Conservation (phyloP, 2,797 vertebrate species). For the Rhinophrynus dorsalis region DNA sequence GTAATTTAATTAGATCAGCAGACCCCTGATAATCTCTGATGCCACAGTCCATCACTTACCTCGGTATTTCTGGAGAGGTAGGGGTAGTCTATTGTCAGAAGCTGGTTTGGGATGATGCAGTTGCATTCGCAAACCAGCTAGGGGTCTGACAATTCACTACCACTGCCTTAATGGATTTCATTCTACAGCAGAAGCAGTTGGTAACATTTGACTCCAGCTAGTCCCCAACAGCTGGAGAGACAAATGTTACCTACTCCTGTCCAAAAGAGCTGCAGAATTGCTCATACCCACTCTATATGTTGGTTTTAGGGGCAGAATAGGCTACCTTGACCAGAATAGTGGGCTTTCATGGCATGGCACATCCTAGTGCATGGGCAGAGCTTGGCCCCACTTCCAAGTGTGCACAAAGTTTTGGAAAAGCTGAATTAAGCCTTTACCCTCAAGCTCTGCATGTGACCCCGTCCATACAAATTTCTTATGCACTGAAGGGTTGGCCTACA, state of each 20-base stretch:
- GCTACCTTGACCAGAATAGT: neutral
- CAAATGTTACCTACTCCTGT: neutral
- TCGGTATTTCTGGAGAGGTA: too few species aligned
- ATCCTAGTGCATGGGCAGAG: neutral
- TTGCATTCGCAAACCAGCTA: too few species aligned
- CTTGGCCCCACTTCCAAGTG: neutral
- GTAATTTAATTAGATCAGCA: too few species aligned
- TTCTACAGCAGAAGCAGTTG: neutral
- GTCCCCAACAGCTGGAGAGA: neutral
- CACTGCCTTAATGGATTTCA: too few species aligned
- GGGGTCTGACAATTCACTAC: too few species aligned
- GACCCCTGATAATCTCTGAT: too few species aligned
- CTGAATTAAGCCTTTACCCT: neutral
- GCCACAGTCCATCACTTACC: too few species aligned
- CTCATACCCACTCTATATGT: neutral
- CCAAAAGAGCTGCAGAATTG: neutral
- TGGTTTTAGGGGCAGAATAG: neutral
- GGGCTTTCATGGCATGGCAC: neutral
- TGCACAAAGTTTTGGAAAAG: neutral
- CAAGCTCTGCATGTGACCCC: conserved; percentile 19
- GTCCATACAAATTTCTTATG: too few species aligned
- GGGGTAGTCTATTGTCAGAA: too few species aligned
- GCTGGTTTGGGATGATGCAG: too few species aligned
- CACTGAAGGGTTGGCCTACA: neutral
- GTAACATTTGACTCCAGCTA: neutral